phyloP scores from a whole-genome alignment of 2,113 vertebrate species.

The Rhagologus leucostigma region DNA sequence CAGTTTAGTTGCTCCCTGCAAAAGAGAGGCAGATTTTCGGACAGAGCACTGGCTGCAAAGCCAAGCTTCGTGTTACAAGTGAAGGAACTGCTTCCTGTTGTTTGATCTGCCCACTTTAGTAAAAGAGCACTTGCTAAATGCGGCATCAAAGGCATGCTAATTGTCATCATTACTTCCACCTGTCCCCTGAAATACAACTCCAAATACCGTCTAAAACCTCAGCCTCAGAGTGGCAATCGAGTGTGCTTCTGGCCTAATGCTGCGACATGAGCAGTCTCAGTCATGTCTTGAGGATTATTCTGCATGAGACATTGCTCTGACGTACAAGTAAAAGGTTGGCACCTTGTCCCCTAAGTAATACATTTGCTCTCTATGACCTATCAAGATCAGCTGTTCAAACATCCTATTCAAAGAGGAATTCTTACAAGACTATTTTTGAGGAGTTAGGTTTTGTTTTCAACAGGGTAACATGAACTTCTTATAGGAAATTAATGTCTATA shows the following conservation, averaged over 20 bases:
- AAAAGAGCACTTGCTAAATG: conserved; percentile 12
- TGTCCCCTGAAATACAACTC: conserved; percentile 43
- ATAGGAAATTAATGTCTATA: neutral
- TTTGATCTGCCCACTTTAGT: conserved; percentile 16
- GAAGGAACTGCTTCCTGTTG: conserved; percentile 3
- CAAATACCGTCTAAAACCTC: neutral
- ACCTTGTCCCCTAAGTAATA: neutral
- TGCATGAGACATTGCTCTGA: neutral
- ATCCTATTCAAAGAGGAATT: neutral
- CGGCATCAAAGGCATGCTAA: conserved; percentile 30
- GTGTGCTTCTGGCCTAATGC: neutral
- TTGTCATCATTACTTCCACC: conserved; percentile 27
- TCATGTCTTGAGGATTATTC: neutral
- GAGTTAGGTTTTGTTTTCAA: neutral
- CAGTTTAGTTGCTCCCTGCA: neutral
- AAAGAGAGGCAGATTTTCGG: neutral
- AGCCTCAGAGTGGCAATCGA: neutral
- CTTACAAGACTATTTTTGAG: neutral
- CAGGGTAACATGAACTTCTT: neutral
- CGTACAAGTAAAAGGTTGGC: neutral
- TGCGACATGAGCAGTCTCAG: accelerated
- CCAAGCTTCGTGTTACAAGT: neutral
- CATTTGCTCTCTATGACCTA: neutral
- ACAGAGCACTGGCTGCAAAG: neutral
- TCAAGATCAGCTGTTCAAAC: neutral